Conservation (phyloP, 2,888 invertebrate genomes). For the Tenthredo livida region DNA sequence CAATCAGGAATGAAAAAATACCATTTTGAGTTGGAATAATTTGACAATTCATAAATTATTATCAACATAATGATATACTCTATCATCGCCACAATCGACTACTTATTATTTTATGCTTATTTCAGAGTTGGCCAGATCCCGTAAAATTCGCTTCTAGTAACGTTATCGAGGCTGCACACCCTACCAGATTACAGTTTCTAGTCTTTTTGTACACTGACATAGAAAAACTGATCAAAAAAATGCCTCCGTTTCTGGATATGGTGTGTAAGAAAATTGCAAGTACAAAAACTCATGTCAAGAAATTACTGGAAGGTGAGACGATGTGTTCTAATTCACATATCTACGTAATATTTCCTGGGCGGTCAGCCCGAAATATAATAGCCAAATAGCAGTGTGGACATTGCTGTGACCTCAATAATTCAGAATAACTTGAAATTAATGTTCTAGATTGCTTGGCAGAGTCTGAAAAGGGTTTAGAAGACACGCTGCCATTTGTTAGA, state of each 20-base stretch:
- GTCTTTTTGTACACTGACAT: constrained; percentile 77
- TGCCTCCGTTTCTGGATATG: constrained; percentile 70
- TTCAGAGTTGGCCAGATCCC: constrained; percentile 67
- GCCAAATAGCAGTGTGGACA: not conserved
- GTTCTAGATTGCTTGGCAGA: constrained; percentile 64
- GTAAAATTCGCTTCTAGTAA: constrained; percentile 64
- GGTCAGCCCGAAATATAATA: not conserved
- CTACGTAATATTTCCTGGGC: not conserved
- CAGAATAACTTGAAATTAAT: not conserved
- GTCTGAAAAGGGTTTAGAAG: constrained; percentile 56
- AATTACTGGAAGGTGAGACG: constrained; percentile 69
- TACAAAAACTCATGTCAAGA: constrained; percentile 60
- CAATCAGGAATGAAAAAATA: not conserved
- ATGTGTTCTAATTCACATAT: not conserved
- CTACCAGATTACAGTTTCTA: constrained; percentile 68
- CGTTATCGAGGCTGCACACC: constrained; percentile 62
- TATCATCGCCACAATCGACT: constrained; percentile 43
- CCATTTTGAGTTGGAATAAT: not conserved
- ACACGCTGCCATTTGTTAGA: constrained; percentile 72
- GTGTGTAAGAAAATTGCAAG: constrained; percentile 66
- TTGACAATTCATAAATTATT: constrained; percentile 6
- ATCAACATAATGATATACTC: constrained; percentile 37
- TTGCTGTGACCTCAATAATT: not conserved
- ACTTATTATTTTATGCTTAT: constrained; percentile 39
- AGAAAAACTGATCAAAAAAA: constrained; percentile 71